These are phyloP conservation scores for Diachasma alloeum DNA, from an alignment of 1,140 invertebrate genomes.

Conservation along the genomic window DNA sequence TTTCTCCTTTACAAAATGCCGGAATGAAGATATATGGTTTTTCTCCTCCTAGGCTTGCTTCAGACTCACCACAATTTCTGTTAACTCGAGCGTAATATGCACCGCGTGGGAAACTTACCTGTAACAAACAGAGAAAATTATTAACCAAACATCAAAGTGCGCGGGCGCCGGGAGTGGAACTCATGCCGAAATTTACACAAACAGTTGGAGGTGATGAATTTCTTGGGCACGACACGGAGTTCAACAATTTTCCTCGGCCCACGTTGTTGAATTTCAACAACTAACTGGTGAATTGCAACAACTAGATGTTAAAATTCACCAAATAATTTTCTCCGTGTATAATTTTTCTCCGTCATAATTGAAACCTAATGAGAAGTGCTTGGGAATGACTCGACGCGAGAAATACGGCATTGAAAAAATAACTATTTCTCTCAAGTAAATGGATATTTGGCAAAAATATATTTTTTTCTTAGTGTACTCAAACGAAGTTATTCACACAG, in stretches of 20 bases:
- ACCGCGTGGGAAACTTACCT: neutral
- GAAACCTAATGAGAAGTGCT: too few species aligned
- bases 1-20: neutral
- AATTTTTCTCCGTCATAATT: too few species aligned
- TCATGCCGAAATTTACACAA: neutral
- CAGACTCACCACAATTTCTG: neutral
- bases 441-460: too few species aligned
- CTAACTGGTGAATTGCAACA: too few species aligned
- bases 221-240: neutral
- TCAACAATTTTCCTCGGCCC: neutral
- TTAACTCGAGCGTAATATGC: neutral
- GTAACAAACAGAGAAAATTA: neutral
- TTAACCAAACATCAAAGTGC: neutral
- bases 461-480: too few species aligned
- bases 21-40: neutral
- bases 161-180: neutral
- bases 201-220: neutral
- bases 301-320: too few species aligned
- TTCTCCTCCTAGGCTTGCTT: neutral
- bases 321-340: too few species aligned
- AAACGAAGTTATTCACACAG: too few species aligned
- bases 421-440: too few species aligned
- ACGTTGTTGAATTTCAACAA: too few species aligned
- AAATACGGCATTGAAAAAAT: too few species aligned
- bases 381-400: too few species aligned